Evolutionary conservation across 1,140 invertebrate genomes (phyloP).

Genomic region (Gerris buenoi): DNA sequence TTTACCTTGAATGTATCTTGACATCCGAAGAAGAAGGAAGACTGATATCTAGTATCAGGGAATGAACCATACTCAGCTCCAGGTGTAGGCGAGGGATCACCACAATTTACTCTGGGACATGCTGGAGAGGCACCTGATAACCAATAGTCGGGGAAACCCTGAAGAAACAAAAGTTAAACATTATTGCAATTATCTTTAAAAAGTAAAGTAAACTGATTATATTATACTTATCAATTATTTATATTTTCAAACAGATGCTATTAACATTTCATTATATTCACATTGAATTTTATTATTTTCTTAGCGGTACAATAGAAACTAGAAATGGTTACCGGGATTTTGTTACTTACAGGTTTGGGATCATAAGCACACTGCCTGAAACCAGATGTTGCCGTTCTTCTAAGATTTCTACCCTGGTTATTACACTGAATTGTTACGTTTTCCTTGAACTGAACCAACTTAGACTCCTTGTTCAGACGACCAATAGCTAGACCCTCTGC

Average conservation of each 20-base stretch:
- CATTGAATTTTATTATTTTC: too few relatives aligned
- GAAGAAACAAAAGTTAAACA: slow-evolving; percentile 19
- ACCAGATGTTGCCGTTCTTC: slow-evolving; percentile 59
- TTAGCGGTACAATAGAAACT: too few relatives aligned
- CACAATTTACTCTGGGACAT: slow-evolving; percentile 77
- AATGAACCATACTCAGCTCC: slow-evolving; percentile 83
- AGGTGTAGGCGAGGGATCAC: slow-evolving; percentile 68
- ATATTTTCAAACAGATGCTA: too few relatives aligned
- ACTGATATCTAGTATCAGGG: slow-evolving; percentile 73
- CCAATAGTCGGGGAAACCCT: slow-evolving; percentile 82
- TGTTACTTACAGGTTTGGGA: slow-evolving; percentile 62
- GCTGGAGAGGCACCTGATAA: slow-evolving; percentile 67
- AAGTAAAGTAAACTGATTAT: too few relatives aligned
- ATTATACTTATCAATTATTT: too few relatives aligned
- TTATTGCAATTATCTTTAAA: too few relatives aligned
- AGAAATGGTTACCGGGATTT: too few relatives aligned
- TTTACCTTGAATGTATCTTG: slow-evolving; percentile 65
- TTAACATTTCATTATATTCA: too few relatives aligned
- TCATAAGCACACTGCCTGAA: slow-evolving; percentile 92
- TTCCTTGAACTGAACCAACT: slow-evolving; percentile 71
- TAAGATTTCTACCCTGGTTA: slow-evolving; percentile 54
- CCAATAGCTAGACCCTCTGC: slow-evolving; percentile 65
- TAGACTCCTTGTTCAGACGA: slow-evolving; percentile 56
- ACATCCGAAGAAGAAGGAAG: slow-evolving; percentile 89
- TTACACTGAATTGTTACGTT: slow-evolving; percentile 76